phyloP scores from a whole-genome alignment of 2,888 invertebrate genomes.

The Icerya purchasi region DNA sequence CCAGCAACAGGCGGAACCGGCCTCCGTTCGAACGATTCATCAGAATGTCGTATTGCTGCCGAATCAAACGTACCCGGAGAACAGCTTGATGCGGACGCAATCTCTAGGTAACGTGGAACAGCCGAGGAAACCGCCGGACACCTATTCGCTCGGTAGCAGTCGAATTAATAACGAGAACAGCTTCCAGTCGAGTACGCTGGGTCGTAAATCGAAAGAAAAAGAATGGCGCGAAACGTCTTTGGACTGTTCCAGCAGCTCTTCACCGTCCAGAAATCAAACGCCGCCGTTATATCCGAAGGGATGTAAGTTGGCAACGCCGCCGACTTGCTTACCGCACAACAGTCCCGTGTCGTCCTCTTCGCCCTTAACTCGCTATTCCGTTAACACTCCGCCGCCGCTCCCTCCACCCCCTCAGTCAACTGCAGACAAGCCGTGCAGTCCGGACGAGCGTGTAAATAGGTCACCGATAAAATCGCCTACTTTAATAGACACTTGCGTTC shows the following conservation, averaged over 20 bases:
- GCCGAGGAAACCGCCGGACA: slow-evolving; percentile 3
- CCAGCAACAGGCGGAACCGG: background rate
- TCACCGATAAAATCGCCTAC: slow-evolving; percentile 10
- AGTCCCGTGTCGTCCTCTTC: slow-evolving; percentile 2
- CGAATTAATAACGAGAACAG: background rate
- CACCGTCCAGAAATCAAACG: slow-evolving; percentile 2
- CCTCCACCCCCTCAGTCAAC: slow-evolving; percentile 11
- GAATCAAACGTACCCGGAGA: slow-evolving; percentile 25
- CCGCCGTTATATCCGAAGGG: slow-evolving; percentile 11
- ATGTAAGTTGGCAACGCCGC: slow-evolving; percentile 1
- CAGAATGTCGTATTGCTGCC: slow-evolving; percentile 21
- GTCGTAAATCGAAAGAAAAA: slow-evolving; percentile 29
- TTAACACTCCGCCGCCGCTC: slow-evolving; percentile 24
- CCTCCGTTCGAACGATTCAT: background rate
- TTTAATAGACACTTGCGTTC: slow-evolving; percentile 20
- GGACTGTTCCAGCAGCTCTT: slow-evolving; percentile 29
- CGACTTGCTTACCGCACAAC: slow-evolving; percentile 5
- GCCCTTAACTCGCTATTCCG: slow-evolving; percentile 20
- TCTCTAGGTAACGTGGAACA: slow-evolving; percentile 33
- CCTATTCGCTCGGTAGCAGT: slow-evolving; percentile 9
- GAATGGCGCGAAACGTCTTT: slow-evolving; percentile 48
- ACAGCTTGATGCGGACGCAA: slow-evolving; percentile 32
- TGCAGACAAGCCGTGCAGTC: slow-evolving; percentile 3
- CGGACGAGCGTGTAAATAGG: slow-evolving; percentile 3
- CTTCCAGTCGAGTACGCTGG: slow-evolving; percentile 8